Conservation (phyloP, 2,113 vertebrate genomes). For the Oplegnathus fasciatus region DNA sequence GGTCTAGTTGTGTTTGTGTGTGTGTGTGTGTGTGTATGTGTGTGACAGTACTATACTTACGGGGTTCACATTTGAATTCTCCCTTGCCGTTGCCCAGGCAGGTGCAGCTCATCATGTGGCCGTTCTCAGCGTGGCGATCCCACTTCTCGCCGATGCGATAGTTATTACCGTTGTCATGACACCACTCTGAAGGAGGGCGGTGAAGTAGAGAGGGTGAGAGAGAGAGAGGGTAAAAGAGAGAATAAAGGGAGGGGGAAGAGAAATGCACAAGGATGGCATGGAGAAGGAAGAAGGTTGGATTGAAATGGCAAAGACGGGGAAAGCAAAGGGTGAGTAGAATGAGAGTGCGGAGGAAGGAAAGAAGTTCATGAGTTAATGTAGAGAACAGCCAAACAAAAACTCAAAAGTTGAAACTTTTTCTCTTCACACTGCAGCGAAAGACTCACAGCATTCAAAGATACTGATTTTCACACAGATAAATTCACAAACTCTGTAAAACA, state of each 20-base stretch:
- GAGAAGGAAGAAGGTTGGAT: not conserved
- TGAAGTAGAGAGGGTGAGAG: not conserved
- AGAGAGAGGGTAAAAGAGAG: not conserved
- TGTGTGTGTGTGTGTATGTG: not conserved
- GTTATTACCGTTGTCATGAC: slow-evolving; percentile 94
- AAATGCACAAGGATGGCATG: not conserved
- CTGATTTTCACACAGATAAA: not conserved
- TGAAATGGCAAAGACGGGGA: not conserved
- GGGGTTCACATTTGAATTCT: slow-evolving; percentile 99
- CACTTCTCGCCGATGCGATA: slow-evolving; percentile 96
- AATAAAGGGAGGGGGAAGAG: not conserved
- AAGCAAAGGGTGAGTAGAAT: not conserved
- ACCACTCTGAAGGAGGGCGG: slow-evolving; percentile 89
- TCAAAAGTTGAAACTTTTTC: not conserved
- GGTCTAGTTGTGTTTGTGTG: not conserved
- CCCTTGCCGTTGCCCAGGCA: slow-evolving; percentile 97
- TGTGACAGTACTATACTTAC: slow-evolving; percentile 79
- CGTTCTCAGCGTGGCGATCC: slow-evolving; percentile 93
- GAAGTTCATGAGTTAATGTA: slow-evolving; percentile 4
- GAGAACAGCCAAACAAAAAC: not conserved
- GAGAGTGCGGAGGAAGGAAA: not conserved
- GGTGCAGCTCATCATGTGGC: slow-evolving; percentile 98
- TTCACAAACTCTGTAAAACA: not conserved
- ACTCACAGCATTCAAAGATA: not conserved
- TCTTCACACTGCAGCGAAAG: not conserved